phyloP scores from a whole-genome alignment of 23 tunicate genomes.

The Halocynthia aurantium region DNA sequence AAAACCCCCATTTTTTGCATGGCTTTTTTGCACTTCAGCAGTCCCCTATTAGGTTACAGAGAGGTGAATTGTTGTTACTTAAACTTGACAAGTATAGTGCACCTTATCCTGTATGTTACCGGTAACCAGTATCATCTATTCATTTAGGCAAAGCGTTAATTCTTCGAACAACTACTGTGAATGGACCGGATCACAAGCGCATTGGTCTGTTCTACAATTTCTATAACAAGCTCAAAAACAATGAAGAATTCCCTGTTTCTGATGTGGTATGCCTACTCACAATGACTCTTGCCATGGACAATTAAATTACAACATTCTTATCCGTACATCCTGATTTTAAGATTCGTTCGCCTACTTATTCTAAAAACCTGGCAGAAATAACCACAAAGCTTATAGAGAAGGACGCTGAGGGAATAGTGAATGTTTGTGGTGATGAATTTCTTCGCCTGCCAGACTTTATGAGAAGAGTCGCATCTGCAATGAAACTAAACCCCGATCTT shows the following conservation, averaged over 20 bases:
- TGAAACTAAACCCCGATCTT: neutral
- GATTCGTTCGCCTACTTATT: slow-evolving; percentile 2
- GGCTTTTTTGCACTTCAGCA: too few relatives aligned
- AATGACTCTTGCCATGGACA: neutral
- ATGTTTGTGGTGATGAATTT: slow-evolving; percentile 5
- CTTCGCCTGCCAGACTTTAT: neutral
- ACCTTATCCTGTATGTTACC: too few relatives aligned
- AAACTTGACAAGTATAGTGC: too few relatives aligned
- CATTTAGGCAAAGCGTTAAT: neutral
- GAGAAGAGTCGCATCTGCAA: neutral
- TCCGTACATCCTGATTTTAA: neutral
- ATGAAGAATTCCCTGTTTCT: neutral
- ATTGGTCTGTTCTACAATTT: neutral
- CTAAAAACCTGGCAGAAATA: slow-evolving; percentile 1
- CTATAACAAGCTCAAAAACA: neutral
- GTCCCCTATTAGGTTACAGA: too few relatives aligned
- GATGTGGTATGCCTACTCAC: neutral
- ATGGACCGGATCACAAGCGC: neutral
- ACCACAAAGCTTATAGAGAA: neutral
- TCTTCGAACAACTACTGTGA: neutral
- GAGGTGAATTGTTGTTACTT: too few relatives aligned
- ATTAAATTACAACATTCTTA: neutral
- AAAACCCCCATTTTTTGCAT: too few relatives aligned
- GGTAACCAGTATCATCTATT: too few relatives aligned
- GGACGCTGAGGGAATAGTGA: slow-evolving; percentile 3